Base-by-base conservation (phyloP, 2,888 invertebrate species). In the Gymnocheta viridis region DNA sequence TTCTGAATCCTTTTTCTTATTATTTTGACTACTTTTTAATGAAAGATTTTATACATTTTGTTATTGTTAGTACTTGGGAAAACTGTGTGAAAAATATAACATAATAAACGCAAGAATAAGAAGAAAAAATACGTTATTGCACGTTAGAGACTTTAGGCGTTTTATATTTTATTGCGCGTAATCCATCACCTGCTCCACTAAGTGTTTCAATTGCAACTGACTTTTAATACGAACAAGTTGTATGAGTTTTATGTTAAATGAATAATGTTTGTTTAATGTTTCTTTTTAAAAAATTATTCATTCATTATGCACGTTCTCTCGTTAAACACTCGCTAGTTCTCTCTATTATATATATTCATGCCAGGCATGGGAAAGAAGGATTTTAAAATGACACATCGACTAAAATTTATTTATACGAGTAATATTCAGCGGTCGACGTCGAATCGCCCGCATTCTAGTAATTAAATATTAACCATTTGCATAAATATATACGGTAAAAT, bases 151-250 rank as follows among this genome's bases (percentile, higher is more conserved):
- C 3, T 66, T 60, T 12, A 24, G 4, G 2, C 38, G 51, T 35
- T 70, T 64, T 19, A 3, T 3, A 22, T 19, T 35, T 64, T 70
- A 64, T 44, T 35, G 14, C 83, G 72, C 54, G 72, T 72, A 64
- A 41, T 58, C 56, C 76, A 77, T 32, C 83, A 80, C 72, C 80
- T 80, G 10, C 19, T 77, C 76, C 58, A 72, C 72, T 76, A 64
- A 76, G 76, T 77, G 76, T 76, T 77, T 80, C 66, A 56, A 66
- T 74, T 44, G 58, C 80, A 83, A 83, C 80, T 82, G 66, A 29
- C n/a, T 62, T 58, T 35, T 41, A 51, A 58, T 14, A 22, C 22
- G 17, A 62, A 67, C 58, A 54, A 41, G 44, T 44, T 58, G 67
- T 67, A 2, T 27, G 27, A 74, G 35, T 74, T 81, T 81, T 74